phyloP scores from a whole-genome alignment of 2,797 vertebrate genomes.

The Spheniscus humboldti region DNA sequence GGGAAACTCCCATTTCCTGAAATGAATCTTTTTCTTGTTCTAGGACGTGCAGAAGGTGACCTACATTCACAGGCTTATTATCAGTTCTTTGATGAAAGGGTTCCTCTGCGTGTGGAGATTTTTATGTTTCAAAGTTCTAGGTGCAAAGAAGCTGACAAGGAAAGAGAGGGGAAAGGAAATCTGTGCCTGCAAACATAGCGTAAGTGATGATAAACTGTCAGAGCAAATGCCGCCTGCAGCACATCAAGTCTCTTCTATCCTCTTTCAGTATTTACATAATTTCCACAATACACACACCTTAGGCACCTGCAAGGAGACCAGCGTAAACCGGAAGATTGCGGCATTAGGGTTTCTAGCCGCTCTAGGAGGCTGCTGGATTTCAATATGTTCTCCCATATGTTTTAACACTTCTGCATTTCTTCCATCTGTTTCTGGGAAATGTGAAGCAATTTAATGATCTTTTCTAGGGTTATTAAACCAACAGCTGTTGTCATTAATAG shows the following conservation, averaged over 20 bases:
- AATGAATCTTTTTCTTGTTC: not conserved
- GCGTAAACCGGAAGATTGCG: not conserved
- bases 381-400: slow-evolving; percentile 76
- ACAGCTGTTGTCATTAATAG: slow-evolving; percentile 83
- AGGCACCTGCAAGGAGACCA: fast-evolving
- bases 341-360: not conserved
- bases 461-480: slow-evolving; percentile 79
- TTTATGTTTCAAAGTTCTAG: not conserved
- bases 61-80: not conserved
- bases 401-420: slow-evolving; percentile 67
- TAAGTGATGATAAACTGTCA: not conserved
- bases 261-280: not conserved
- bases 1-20: not conserved
- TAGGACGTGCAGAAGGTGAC: not conserved
- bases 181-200: not conserved
- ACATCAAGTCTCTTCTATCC: not conserved
- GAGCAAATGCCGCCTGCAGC: not conserved
- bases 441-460: slow-evolving; percentile 75
- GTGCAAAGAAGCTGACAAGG: not conserved
- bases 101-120: not conserved
- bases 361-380: slow-evolving; percentile 35
- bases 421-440: slow-evolving; percentile 78
- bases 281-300: not conserved
- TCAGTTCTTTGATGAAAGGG: not conserved
- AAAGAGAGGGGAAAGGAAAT: not conserved